Percentiles rank a stretch among this genome's conserved stretches.
Evolutionary conservation across 1,140 invertebrate genomes (phyloP).

Genomic region (Metopolophium dirhodum): DNA sequence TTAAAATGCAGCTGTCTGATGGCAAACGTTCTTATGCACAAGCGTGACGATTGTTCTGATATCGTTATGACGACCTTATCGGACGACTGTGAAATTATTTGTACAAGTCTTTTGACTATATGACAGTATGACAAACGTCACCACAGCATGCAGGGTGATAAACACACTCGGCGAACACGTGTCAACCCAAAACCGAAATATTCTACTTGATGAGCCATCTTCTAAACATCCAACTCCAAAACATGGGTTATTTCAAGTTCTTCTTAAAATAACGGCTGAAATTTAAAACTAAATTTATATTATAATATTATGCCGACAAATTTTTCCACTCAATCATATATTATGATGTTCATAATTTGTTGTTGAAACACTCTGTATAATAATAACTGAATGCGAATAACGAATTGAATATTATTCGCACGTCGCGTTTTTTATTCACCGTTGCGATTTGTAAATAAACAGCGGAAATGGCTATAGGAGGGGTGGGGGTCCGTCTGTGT

Average conservation of each 20-base stretch:
- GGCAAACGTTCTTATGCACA: background rate
- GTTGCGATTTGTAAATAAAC: too few species aligned
- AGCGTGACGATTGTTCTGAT: background rate
- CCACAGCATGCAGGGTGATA: background rate
- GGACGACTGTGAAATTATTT: background rate
- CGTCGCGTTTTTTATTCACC: too few species aligned
- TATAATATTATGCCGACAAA: too few species aligned
- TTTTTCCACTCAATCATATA: too few species aligned
- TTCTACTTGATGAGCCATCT: background rate
- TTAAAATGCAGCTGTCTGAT: background rate
- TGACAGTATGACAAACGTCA: background rate
- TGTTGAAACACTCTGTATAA: too few species aligned
- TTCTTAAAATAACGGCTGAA: background rate
- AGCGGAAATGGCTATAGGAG: too few species aligned
- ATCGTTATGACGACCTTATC: constrained; percentile 2
- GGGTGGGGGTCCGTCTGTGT: too few species aligned
- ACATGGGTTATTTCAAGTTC: background rate
- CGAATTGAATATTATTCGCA: too few species aligned
- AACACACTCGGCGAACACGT: background rate
- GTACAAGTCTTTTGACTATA: background rate
- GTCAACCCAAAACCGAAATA: background rate
- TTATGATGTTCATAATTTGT: too few species aligned
- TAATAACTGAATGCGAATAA: too few species aligned
- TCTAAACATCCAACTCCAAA: background rate
- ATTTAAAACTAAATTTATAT: too few species aligned